Percentiles rank a stretch among this genome's conserved stretches.
phyloP scores from a whole-genome alignment of 1,140 invertebrate genomes.

The Luehdorfia chinensis region DNA sequence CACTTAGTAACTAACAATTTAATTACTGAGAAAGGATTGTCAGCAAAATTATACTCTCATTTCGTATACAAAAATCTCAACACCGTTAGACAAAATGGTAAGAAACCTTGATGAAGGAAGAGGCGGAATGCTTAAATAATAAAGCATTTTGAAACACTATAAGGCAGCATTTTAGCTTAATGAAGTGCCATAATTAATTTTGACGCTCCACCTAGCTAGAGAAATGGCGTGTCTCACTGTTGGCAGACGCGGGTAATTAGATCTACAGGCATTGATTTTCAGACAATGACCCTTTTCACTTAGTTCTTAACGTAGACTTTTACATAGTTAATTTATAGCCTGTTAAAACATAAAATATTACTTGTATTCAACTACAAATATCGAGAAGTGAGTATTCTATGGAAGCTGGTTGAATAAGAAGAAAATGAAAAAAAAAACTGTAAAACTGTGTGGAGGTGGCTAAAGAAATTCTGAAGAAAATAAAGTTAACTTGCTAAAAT shows the following conservation, averaged over 20 bases:
- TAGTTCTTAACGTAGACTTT: background rate
- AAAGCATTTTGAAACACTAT: conserved; percentile 48
- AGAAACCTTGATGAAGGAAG: conserved; percentile 32
- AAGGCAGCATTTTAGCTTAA: conserved; percentile 59
- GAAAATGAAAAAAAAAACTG: no score
- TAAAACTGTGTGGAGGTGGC: no score
- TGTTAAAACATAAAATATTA: no score
- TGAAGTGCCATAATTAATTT: conserved; percentile 60
- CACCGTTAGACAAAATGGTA: background rate
- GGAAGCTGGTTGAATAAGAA: no score
- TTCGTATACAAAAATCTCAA: background rate
- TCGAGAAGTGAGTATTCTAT: no score
- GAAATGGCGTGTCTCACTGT: conserved; percentile 33
- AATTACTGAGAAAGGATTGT: no score
- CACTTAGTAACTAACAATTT: no score
- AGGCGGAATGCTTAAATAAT: conserved; percentile 36
- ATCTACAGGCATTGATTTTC: conserved; percentile 38
- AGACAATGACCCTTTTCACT: background rate
- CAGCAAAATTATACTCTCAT: no score
- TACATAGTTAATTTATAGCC: no score
- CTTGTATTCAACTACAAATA: no score
- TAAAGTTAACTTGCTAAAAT: no score
- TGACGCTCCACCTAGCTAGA: conserved; percentile 44
- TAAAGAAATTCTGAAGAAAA: no score
- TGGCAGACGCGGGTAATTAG: conserved; percentile 35